phyloP scores from a whole-genome alignment of 2,888 invertebrate genomes.

The Andrena chrysosceles region DNA sequence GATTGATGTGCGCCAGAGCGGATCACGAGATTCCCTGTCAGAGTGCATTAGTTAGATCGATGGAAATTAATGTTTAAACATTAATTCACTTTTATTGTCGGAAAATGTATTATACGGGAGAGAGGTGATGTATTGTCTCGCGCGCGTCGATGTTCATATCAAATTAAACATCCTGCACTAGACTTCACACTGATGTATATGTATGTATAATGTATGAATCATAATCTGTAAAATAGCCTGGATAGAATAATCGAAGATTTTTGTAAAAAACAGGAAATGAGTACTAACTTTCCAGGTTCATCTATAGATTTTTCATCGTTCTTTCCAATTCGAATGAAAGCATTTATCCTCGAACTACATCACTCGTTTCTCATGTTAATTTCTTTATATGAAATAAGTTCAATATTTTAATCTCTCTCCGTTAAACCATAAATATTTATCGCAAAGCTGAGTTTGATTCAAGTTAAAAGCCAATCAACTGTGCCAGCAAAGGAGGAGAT shows the following conservation, averaged over 20 bases:
- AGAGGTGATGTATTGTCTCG: background rate
- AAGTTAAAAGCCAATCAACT: constrained; percentile 18
- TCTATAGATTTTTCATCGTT: background rate
- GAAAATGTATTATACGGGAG: constrained; percentile 3
- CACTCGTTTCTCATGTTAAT: background rate
- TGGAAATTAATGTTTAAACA: constrained; percentile 45
- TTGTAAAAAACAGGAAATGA: background rate
- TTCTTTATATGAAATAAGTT: background rate
- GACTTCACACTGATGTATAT: background rate
- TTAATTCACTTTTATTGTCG: constrained; percentile 19
- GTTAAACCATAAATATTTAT: background rate
- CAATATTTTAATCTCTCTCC: background rate
- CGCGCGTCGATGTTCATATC: constrained; percentile 8
- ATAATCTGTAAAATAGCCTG: constrained; percentile 2
- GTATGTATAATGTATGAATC: background rate
- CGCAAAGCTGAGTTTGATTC: background rate
- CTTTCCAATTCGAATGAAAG: background rate
- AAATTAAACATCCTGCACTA: constrained; percentile 10
- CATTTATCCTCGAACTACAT: background rate
- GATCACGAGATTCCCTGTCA: constrained; percentile 50
- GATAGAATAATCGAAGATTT: background rate
- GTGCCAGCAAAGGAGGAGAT: background rate
- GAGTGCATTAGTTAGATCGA: constrained; percentile 41
- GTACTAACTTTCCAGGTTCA: background rate
- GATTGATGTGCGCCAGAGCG: constrained; percentile 40